A percentile compares a stretch with the other conserved stretches of the same genome.
Evolutionary conservation across 1,140 invertebrate species (phyloP).

Genomic region (Teleogryllus occipitalis): DNA sequence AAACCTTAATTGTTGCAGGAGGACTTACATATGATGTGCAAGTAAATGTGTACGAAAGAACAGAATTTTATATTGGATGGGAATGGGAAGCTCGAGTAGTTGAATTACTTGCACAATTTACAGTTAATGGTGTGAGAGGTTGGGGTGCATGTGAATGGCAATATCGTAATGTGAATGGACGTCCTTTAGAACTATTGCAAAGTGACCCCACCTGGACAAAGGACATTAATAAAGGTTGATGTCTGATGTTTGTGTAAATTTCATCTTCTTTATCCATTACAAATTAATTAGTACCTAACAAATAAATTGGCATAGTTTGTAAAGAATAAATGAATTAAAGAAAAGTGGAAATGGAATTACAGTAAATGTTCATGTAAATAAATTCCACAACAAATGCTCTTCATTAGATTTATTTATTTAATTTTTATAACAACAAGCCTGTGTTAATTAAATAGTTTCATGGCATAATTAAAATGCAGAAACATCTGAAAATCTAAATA

Average conservation of each 20-base stretch:
- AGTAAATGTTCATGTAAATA: too few species aligned
- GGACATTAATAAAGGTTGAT: slow-evolving; percentile 7
- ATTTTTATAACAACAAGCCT: too few species aligned
- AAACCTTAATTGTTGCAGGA: slow-evolving; percentile 31
- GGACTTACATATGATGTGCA: slow-evolving; percentile 39
- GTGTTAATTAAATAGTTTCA: too few species aligned
- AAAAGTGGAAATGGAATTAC: too few species aligned
- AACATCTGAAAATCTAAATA: too few species aligned
- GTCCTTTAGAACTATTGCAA: neutral
- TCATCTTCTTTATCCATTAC: too few species aligned
- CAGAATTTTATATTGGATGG: slow-evolving; percentile 55
- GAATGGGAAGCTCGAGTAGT: slow-evolving; percentile 55
- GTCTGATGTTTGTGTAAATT: neutral
- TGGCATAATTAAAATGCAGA: too few species aligned
- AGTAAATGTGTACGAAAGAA: slow-evolving; percentile 47
- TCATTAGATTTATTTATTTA: too few species aligned
- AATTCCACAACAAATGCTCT: too few species aligned
- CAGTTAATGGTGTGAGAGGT: slow-evolving; percentile 53
- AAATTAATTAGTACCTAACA: too few species aligned
- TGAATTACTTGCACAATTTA: slow-evolving; percentile 49
- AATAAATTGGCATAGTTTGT: too few species aligned
- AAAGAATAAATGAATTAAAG: too few species aligned
- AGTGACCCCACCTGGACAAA: slow-evolving; percentile 12
- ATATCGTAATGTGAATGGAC: slow-evolving; percentile 44
- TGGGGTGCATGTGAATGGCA: slow-evolving; percentile 60